A percentile compares a stretch with the other conserved stretches of the same genome.
Conservation (phyloP, 1,140 invertebrate species). For the Zaprionus lachaisei region DNA sequence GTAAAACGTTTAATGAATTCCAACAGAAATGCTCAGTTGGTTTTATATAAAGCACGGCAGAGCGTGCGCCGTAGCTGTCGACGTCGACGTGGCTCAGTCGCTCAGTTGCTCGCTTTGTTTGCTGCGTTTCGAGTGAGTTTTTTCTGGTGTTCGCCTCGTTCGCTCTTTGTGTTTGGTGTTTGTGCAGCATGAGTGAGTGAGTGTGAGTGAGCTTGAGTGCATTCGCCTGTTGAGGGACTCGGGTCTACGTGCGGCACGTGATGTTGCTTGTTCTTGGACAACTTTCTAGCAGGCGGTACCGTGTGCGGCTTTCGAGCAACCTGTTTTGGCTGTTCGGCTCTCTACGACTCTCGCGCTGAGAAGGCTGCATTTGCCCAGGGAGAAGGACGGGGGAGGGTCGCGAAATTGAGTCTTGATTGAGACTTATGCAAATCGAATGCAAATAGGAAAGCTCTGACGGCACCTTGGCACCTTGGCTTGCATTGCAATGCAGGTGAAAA, state of each 20-base stretch:
- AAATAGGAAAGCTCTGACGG: conserved; percentile 67
- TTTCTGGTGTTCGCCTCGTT: conserved; percentile 30
- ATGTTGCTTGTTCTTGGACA: conserved; percentile 60
- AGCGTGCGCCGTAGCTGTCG: conserved; percentile 55
- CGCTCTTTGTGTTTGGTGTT: conserved; percentile 12
- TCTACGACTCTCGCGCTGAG: neutral
- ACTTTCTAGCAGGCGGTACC: conserved; percentile 1
- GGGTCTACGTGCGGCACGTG: conserved; percentile 74
- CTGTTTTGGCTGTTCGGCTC: conserved; percentile 49
- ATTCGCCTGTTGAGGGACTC: conserved; percentile 24
- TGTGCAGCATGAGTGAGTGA: conserved; percentile 8
- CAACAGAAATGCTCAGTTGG: conserved; percentile 84
- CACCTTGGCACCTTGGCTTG: conserved; percentile 60
- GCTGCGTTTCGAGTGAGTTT: conserved; percentile 71
- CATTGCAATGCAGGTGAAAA: conserved; percentile 59
- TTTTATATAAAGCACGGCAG: conserved; percentile 82
- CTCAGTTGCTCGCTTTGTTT: conserved; percentile 63
- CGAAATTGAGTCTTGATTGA: conserved; percentile 5
- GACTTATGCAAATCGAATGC: conserved; percentile 70
- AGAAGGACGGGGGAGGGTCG: conserved; percentile 33
- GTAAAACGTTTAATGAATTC: conserved; percentile 84
- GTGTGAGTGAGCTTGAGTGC: conserved; percentile 25
- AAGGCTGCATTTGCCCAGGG: conserved; percentile 42
- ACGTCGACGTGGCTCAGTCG: conserved; percentile 43
- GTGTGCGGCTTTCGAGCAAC: conserved; percentile 58